Conservation (phyloP, 2,797 vertebrate species). For the Gallinago solitaria region DNA sequence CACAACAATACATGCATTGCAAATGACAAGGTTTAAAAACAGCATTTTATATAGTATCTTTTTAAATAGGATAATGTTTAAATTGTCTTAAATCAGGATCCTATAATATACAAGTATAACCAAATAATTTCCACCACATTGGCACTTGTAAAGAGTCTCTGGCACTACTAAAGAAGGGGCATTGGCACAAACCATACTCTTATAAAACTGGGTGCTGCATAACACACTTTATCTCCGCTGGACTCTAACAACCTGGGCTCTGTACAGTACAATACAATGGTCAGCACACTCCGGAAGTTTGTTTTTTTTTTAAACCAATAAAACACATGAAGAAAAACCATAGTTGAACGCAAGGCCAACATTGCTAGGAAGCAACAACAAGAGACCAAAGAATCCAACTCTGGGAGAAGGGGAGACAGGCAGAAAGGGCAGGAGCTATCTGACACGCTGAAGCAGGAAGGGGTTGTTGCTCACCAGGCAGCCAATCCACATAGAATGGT, state of each 20-base stretch:
- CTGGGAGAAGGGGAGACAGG: conserved; percentile 3
- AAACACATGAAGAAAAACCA: conserved; percentile 49
- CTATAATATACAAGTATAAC: conserved; percentile 83
- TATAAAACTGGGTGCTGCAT: conserved; percentile 63
- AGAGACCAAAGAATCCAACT: conserved; percentile 40
- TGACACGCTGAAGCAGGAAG: conserved; percentile 31
- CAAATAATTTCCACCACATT: conserved; percentile 84
- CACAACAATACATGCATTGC: conserved; percentile 87
- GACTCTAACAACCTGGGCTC: conserved; percentile 56
- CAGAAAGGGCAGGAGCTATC: conserved; percentile 13
- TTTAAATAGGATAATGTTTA: conserved; percentile 82
- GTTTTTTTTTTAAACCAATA: background rate
- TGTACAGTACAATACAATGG: conserved; percentile 56
- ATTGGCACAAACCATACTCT: conserved; percentile 86
- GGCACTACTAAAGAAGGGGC: conserved; percentile 84
- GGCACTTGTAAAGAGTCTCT: conserved; percentile 88
- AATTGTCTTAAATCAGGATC: conserved; percentile 84
- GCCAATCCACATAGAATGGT: conserved; percentile 24
- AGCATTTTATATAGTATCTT: conserved; percentile 74
- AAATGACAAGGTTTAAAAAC: conserved; percentile 87
- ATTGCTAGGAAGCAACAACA: conserved; percentile 50
- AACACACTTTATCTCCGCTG: conserved; percentile 62
- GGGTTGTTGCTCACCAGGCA: conserved; percentile 18
- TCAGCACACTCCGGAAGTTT: conserved; percentile 24
- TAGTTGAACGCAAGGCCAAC: conserved; percentile 49